These are phyloP conservation scores for Sparidentex hasta DNA, from an alignment of 2,797 vertebrate genomes.

Conservation along the genomic window DNA sequence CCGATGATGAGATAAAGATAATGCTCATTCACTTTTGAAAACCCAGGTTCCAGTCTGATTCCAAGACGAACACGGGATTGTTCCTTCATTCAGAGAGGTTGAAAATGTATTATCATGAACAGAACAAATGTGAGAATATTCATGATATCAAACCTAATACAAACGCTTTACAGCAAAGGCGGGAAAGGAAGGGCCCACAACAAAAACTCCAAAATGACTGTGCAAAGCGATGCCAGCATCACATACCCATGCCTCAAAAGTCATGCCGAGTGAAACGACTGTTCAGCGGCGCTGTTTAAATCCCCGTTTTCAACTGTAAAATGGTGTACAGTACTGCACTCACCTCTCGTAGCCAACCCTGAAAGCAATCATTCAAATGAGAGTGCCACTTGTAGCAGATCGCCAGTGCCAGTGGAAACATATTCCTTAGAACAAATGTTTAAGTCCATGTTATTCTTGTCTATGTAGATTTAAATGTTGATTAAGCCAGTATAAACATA, in stretches of 20 bases:
- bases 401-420: too few relatives aligned
- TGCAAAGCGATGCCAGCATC: neutral
- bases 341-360: neutral
- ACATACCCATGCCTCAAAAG: neutral
- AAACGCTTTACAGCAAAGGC: too few relatives aligned
- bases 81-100: neutral
- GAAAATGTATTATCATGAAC: neutral
- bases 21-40: neutral
- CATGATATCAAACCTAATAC: neutral
- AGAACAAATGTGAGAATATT: too few relatives aligned
- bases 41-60: neutral
- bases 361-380: too few relatives aligned
- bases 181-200: neutral
- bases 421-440: neutral
- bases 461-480: neutral
- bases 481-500: too few relatives aligned
- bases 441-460: neutral
- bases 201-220: neutral
- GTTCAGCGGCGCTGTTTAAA: neutral
- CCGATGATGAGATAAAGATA: neutral
- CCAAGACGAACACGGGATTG: neutral
- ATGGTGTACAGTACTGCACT: neutral
- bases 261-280: neutral
- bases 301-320: neutral
- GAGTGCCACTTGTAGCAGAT: too few relatives aligned